Evolutionary conservation across 1,140 invertebrate genomes (phyloP).

Genomic region (Proales similis): DNA sequence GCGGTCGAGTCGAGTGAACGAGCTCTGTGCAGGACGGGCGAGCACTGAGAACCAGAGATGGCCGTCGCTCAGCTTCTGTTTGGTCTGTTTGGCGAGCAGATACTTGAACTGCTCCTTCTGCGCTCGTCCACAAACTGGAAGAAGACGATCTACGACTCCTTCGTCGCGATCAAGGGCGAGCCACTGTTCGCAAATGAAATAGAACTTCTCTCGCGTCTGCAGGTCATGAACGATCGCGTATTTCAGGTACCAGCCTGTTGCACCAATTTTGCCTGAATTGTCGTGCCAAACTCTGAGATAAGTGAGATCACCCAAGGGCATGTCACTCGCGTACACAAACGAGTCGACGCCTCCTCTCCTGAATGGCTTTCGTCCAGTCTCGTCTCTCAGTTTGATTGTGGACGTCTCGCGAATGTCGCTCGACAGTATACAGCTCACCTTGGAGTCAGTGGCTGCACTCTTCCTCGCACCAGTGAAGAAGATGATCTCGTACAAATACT

Average conservation of each 20-base stretch:
- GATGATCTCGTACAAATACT: slow-evolving; percentile 58
- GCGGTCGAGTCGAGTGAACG: slow-evolving; percentile 56
- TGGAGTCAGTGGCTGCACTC: slow-evolving; percentile 56
- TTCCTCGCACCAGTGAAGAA: slow-evolving; percentile 55
- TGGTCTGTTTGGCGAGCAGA: slow-evolving; percentile 53
- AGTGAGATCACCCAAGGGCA: slow-evolving; percentile 55
- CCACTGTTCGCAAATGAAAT: slow-evolving; percentile 57
- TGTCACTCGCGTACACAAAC: slow-evolving; percentile 56
- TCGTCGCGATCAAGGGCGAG: slow-evolving; percentile 59
- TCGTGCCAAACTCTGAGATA: slow-evolving; percentile 60
- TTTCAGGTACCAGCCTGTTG: slow-evolving; percentile 57
- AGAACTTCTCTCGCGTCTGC: slow-evolving; percentile 56
- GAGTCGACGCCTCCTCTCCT: slow-evolving; percentile 52
- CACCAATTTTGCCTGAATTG: slow-evolving; percentile 55
- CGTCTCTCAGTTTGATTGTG: slow-evolving; percentile 51
- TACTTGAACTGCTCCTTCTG: slow-evolving; percentile 55
- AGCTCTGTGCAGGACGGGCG: slow-evolving; percentile 54
- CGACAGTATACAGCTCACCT: slow-evolving; percentile 47
- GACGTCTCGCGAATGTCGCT: slow-evolving; percentile 57
- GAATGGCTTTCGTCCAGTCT: slow-evolving; percentile 50
- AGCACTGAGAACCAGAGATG: slow-evolving; percentile 60
- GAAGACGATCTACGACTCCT: slow-evolving; percentile 56
- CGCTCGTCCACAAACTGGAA: slow-evolving; percentile 56
- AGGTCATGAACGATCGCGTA: slow-evolving; percentile 56
- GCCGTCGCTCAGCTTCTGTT: slow-evolving; percentile 56